phyloP scores from a whole-genome alignment of 2,797 vertebrate species.

The Cirrhinus molitorella region DNA sequence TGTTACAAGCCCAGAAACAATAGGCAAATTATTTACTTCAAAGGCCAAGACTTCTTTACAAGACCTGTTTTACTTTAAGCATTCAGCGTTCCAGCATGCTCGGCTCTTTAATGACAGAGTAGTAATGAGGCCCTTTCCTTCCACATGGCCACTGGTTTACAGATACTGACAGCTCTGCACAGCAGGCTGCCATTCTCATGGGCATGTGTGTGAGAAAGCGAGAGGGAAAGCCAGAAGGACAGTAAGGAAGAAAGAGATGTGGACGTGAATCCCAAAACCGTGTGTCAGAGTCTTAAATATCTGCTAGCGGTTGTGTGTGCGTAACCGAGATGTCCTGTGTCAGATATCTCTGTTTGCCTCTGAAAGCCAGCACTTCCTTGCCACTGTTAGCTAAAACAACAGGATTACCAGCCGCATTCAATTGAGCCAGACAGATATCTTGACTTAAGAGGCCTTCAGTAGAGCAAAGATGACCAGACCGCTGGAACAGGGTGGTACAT shows the following conservation, averaged over 20 bases:
- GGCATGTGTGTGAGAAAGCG: conserved; percentile 23
- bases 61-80: conserved; percentile 46
- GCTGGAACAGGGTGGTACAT: neutral
- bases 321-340: conserved; percentile 69
- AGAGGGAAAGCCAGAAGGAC: neutral
- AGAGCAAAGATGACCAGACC: conserved; percentile 32
- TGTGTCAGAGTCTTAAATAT: conserved; percentile 9
- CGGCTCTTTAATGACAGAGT: conserved; percentile 55
- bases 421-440: conserved; percentile 69
- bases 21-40: conserved; percentile 47
- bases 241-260: neutral
- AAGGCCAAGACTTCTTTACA: conserved; percentile 45
- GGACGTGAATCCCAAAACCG: neutral
- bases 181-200: conserved; percentile 42
- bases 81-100: conserved; percentile 39
- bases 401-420: conserved; percentile 66
- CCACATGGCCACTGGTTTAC: conserved; percentile 49
- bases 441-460: conserved; percentile 53
- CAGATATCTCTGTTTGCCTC: conserved; percentile 77
- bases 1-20: conserved; percentile 25
- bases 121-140: conserved; percentile 46
- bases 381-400: conserved; percentile 80
- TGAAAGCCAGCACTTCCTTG: conserved; percentile 78
- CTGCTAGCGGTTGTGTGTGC: conserved; percentile 22
- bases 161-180: conserved; percentile 55